Conservation (phyloP, 2,797 vertebrate genomes). For the Dipus sagitta region DNA sequence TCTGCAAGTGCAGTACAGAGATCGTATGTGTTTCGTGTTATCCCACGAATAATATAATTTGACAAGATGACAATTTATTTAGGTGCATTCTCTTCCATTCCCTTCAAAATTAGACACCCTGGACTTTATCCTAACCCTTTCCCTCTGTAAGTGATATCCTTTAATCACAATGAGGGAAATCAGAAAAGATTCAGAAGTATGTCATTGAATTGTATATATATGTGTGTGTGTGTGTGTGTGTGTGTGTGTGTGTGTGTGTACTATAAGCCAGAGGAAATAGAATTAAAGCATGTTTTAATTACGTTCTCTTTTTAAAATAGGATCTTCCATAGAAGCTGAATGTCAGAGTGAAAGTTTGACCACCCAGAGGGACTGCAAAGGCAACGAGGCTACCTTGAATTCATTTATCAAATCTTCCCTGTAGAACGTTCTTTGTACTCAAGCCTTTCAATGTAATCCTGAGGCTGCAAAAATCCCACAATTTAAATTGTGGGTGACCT, state of each 20-base stretch:
- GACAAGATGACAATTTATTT: not conserved
- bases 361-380: not conserved
- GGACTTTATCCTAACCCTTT: not conserved
- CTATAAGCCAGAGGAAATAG: not conserved
- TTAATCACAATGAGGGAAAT: not conserved
- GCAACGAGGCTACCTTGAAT: not conserved
- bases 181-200: not conserved
- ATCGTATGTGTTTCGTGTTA: slow-evolving; percentile 3
- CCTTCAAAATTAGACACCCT: not conserved
- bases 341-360: not conserved
- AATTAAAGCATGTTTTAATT: not conserved
- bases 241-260: no score
- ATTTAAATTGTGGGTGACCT: not conserved
- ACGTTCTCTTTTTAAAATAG: not conserved
- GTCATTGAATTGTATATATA: not conserved
- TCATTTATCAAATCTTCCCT: not conserved
- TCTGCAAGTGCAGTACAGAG: not conserved
- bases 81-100: not conserved
- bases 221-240: no score
- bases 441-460: not conserved
- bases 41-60: not conserved
- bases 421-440: not conserved
- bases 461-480: not conserved
- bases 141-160: not conserved
- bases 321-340: not conserved